A percentile compares a stretch with the other conserved stretches of the same genome.
phyloP scores from a whole-genome alignment of 1,140 invertebrate genomes.

The Saccostrea cuccullata region DNA sequence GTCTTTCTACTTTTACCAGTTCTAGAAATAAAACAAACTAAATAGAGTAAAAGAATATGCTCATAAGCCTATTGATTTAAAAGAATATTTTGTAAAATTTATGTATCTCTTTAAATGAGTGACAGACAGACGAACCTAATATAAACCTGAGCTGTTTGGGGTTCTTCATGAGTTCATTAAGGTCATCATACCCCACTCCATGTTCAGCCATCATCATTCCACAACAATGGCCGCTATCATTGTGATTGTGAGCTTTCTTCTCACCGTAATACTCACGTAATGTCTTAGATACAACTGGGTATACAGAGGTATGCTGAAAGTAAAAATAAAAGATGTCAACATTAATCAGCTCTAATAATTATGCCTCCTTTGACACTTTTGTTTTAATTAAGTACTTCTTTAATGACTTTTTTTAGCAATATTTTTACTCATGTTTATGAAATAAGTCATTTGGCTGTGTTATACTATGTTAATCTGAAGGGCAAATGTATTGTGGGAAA shows the following conservation, averaged over 20 bases:
- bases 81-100: not conserved
- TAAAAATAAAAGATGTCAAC: slow-evolving; percentile 43
- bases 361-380: too few species aligned
- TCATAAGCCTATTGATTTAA: not conserved
- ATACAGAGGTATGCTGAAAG: slow-evolving; percentile 88
- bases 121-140: slow-evolving; percentile 83
- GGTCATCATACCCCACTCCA: slow-evolving; percentile 92
- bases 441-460: too few species aligned
- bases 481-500: too few species aligned
- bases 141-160: slow-evolving; percentile 92
- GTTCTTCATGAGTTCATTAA: slow-evolving; percentile 90
- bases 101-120: too few species aligned
- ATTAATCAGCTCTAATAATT: not conserved
- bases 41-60: not conserved
- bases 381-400: too few species aligned
- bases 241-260: slow-evolving; percentile 60
- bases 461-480: too few species aligned
- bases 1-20: slow-evolving; percentile 75
- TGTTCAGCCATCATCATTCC: slow-evolving; percentile 89
- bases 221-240: slow-evolving; percentile 85
- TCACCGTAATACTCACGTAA: slow-evolving; percentile 88
- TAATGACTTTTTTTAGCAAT: too few species aligned
- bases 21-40: slow-evolving; percentile 64
- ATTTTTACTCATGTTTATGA: too few species aligned
- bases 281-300: slow-evolving; percentile 96